phyloP scores from a whole-genome alignment of 2,113 vertebrate genomes.

The Crypturellus undulatus region DNA sequence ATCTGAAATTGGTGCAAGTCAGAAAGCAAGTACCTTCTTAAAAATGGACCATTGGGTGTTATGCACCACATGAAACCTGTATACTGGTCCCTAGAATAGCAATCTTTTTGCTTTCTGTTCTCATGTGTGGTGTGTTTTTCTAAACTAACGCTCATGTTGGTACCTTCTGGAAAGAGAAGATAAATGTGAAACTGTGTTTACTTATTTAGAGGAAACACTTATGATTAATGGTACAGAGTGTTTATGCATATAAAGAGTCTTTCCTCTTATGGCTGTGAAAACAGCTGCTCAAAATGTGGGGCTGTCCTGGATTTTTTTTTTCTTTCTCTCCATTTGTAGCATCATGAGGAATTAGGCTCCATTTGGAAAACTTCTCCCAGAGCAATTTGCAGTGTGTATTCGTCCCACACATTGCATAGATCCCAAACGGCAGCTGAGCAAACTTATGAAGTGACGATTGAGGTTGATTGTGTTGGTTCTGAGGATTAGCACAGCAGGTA shows the following conservation, averaged over 20 bases:
- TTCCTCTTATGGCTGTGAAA: not conserved
- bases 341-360: not conserved
- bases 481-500: constrained; percentile 70
- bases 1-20: not conserved
- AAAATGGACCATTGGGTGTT: not conserved
- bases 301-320: not conserved
- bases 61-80: not conserved
- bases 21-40: accelerated
- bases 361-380: accelerated
- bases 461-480: constrained; percentile 50
- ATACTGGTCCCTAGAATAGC: not conserved
- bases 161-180: not conserved
- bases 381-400: not conserved
- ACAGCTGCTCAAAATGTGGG: not conserved
- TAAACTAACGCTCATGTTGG: not conserved
- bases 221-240: not conserved
- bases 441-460: constrained; percentile 27
- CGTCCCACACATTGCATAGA: not conserved
- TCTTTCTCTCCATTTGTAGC: not conserved
- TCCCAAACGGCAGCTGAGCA: constrained; percentile 53
- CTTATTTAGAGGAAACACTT: not conserved
- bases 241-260: not conserved
- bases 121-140: not conserved
- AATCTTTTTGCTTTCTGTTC: not conserved
- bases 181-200: accelerated